phyloP scores from a whole-genome alignment of 2,888 invertebrate genomes.

The Invenusta paracnida region DNA sequence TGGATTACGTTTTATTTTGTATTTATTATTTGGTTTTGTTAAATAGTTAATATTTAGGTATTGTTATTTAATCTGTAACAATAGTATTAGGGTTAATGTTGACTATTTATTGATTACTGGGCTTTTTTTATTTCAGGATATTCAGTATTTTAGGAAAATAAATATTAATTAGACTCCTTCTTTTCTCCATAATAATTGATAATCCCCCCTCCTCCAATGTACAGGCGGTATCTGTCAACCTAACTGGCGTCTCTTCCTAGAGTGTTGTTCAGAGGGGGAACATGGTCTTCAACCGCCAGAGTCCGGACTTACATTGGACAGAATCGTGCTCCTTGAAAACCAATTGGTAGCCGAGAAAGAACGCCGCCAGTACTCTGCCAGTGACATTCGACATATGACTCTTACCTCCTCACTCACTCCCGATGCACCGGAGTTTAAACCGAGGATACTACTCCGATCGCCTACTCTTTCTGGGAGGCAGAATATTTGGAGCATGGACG shows the following conservation, averaged over 20 bases:
- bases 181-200: too few relatives aligned
- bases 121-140: too few relatives aligned
- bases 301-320: neutral
- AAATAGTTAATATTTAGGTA: too few relatives aligned
- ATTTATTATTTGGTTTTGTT: too few relatives aligned
- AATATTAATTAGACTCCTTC: too few relatives aligned
- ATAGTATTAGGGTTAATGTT: too few relatives aligned
- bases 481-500: neutral
- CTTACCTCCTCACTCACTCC: neutral
- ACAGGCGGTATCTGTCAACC: neutral
- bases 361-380: neutral
- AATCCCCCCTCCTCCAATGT: too few relatives aligned
- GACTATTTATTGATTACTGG: too few relatives aligned
- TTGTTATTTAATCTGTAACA: too few relatives aligned
- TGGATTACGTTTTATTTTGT: too few relatives aligned
- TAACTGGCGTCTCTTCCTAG: neutral
- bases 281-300: neutral
- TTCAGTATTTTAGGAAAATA: too few relatives aligned
- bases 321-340: neutral
- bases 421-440: neutral
- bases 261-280: neutral
- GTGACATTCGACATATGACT: neutral
- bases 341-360: neutral
- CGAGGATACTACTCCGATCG: neutral
- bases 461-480: neutral